phyloP scores from a whole-genome alignment of 1,140 invertebrate genomes.

The Delia radicum region DNA sequence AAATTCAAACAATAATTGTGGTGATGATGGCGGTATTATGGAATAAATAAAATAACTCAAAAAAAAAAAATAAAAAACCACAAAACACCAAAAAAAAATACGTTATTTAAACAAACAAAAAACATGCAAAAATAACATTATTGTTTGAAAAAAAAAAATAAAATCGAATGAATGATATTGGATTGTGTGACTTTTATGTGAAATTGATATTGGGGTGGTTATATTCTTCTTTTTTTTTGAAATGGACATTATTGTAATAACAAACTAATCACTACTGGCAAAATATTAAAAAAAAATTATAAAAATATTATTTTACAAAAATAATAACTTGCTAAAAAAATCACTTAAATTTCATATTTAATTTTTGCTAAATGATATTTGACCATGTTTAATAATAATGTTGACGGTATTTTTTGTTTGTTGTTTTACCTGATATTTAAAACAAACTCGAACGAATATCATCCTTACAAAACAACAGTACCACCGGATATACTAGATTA shows the following conservation, averaged over 20 bases:
- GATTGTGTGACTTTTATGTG: neutral
- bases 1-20: neutral
- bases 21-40: neutral
- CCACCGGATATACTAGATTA: conserved; percentile 87
- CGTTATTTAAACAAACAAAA: neutral
- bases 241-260: neutral
- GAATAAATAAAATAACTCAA: neutral
- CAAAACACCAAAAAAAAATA: neutral
- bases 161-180: neutral
- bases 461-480: conserved; percentile 63
- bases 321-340: too few species aligned
- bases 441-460: neutral
- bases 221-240: neutral
- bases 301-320: too few species aligned
- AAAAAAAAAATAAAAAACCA: neutral
- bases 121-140: conserved; percentile 11
- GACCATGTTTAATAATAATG: conserved; percentile 8
- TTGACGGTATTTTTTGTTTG: neutral
- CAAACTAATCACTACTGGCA: neutral
- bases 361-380: too few species aligned
- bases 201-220: neutral
- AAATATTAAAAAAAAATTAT: neutral
- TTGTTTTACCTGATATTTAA: neutral
- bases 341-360: too few species aligned
- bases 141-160: neutral